Conservation (phyloP, 2,113 vertebrate species). For the Rhinopithecus roxellana region DNA sequence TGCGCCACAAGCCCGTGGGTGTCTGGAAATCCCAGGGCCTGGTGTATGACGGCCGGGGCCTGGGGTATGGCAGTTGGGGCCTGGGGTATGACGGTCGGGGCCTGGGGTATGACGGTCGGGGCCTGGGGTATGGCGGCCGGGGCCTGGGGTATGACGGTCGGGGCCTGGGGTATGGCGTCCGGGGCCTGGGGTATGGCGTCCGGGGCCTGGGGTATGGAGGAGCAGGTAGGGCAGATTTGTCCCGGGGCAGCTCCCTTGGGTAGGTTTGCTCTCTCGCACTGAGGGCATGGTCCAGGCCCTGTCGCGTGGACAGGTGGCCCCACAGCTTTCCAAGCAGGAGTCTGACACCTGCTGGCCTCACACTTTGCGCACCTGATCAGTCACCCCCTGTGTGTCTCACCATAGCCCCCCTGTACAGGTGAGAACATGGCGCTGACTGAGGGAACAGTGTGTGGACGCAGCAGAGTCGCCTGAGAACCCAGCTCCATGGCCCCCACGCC, state of each 20-base stretch:
- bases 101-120: too few species aligned
- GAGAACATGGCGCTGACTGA: too few species aligned
- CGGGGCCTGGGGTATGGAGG: too few species aligned
- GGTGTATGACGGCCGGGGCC: too few species aligned
- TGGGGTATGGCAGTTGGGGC: too few species aligned
- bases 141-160: too few species aligned
- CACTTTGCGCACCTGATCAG: not conserved
- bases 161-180: too few species aligned
- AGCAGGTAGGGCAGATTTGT: too few species aligned
- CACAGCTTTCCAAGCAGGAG: not conserved
- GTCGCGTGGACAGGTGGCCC: accelerated
- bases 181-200: too few species aligned
- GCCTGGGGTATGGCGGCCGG: too few species aligned
- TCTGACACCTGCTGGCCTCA: not conserved
- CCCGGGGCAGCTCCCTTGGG: not conserved
- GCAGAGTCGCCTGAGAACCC: not conserved
- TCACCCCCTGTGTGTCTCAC: accelerated
- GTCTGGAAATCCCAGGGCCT: not conserved
- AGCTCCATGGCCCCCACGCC: not conserved
- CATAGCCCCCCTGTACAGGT: not conserved
- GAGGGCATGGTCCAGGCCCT: not conserved
- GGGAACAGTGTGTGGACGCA: accelerated
- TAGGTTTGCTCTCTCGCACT: not conserved
- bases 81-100: accelerated
- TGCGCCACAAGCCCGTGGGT: accelerated